These are phyloP conservation scores for Cochlearius cochlearius DNA, from an alignment of 2,113 vertebrate species.

Conservation along the genomic window DNA sequence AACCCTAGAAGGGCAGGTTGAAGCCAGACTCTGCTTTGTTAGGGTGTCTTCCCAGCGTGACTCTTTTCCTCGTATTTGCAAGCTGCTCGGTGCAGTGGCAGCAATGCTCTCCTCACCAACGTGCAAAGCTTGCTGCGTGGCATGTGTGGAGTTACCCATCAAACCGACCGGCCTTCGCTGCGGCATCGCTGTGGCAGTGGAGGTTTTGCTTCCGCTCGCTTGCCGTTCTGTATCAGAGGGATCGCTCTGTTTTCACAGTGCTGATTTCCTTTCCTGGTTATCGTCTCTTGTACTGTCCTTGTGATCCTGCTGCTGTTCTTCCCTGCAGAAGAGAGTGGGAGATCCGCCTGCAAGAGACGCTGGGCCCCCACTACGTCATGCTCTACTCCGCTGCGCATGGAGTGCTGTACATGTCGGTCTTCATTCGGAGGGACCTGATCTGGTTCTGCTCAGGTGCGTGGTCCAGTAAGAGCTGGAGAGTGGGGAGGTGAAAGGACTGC, in stretches of 20 bases:
- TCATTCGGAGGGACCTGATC: slow-evolving; percentile 93
- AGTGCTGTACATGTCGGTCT: slow-evolving; percentile 88
- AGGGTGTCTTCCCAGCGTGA: not conserved
- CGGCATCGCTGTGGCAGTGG: not conserved
- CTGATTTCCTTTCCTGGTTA: not conserved
- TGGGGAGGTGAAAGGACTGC: not conserved
- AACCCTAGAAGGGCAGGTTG: not conserved
- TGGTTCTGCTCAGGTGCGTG: slow-evolving; percentile 96
- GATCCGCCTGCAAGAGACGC: slow-evolving; percentile 88
- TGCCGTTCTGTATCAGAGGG: not conserved
- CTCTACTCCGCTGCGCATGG: slow-evolving; percentile 87
- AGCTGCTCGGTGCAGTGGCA: not conserved
- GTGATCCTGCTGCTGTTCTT: not conserved
- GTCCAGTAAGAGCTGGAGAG: not conserved
- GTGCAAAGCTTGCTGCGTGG: not conserved
- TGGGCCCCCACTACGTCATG: slow-evolving; percentile 93
- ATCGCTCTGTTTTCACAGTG: rapidly evolving
- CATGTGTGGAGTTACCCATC: rapidly evolving
- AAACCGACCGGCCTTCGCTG: not conserved
- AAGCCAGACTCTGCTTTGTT: not conserved
- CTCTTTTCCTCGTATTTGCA: not conserved
- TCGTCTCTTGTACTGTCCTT: not conserved
- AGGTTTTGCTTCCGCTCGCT: rapidly evolving
- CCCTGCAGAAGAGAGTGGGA: slow-evolving; percentile 92
- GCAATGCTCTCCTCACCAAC: too few species aligned